Conservation (phyloP, 2,113 vertebrate genomes). For the Thalassarche chlororhynchos region DNA sequence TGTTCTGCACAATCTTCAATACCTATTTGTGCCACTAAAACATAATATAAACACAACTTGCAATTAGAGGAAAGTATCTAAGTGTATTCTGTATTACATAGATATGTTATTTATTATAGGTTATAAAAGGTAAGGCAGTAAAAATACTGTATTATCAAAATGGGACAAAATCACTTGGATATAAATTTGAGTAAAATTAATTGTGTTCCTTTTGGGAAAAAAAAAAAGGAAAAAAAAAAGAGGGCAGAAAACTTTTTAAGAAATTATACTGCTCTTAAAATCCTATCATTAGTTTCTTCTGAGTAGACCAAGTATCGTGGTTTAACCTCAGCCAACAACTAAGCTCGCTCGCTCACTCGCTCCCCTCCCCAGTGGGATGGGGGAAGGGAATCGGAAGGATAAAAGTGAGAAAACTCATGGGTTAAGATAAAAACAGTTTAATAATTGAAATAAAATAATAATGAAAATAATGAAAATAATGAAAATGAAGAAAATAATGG, state of each 20-base stretch:
- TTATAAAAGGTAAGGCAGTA: not conserved
- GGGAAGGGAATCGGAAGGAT: not conserved
- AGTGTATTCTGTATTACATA: not conserved
- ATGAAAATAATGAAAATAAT: no score
- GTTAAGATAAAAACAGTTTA: not conserved
- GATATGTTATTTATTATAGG: not conserved
- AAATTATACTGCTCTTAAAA: not conserved
- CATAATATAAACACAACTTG: not conserved
- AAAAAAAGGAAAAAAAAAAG: not conserved
- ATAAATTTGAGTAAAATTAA: not conserved
- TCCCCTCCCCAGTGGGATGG: not conserved
- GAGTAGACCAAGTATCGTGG: not conserved
- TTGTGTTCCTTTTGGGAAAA: not conserved
- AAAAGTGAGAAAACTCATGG: not conserved
- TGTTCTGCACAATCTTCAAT: not conserved
- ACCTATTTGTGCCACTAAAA: not conserved
- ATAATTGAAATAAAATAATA: not conserved
- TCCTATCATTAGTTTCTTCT: not conserved
- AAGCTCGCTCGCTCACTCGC: rapidly evolving
- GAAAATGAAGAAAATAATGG: no score
- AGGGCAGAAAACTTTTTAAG: not conserved
- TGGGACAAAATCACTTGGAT: not conserved
- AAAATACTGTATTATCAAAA: not conserved
- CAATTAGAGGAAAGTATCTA: not conserved
- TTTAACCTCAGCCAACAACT: not conserved